A percentile compares a stretch with the other conserved stretches of the same genome.
Conservation (phyloP, 2,113 vertebrate species). For the Mus pahari region DNA sequence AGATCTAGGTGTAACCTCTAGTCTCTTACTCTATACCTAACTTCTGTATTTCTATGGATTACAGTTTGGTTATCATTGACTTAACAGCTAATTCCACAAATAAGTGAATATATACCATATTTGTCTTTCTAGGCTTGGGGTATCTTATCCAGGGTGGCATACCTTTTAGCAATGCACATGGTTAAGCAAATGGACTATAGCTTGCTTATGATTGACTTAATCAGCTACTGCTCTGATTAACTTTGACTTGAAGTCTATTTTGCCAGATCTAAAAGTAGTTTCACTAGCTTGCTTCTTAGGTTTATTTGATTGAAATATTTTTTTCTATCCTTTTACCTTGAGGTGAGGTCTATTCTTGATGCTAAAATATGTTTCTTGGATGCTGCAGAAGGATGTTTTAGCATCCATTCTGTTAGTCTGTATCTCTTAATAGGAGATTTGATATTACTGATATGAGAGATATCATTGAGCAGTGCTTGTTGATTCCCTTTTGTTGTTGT, state of each 20-base stretch:
- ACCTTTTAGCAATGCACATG: background rate
- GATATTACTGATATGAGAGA: background rate
- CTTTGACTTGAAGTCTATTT: background rate
- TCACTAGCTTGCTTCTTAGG: background rate
- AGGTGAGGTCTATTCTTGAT: background rate
- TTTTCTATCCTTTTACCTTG: background rate
- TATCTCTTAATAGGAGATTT: background rate
- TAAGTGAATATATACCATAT: background rate
- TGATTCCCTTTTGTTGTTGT: background rate
- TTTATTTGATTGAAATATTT: background rate
- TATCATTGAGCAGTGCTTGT: background rate
- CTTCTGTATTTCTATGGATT: background rate
- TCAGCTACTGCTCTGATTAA: background rate
- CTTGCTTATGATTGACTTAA: background rate
- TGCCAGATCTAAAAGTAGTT: background rate
- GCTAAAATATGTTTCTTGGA: background rate
- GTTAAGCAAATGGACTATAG: background rate
- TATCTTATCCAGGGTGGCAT: background rate
- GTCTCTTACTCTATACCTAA: background rate
- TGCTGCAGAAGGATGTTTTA: background rate
- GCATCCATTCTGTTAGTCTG: background rate
- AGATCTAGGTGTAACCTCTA: background rate
- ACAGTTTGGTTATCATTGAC: background rate
- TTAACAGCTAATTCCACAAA: background rate
- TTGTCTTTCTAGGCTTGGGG: background rate